phyloP scores from a whole-genome alignment of 2,113 vertebrate species.

The Cheirogaleus medius region DNA sequence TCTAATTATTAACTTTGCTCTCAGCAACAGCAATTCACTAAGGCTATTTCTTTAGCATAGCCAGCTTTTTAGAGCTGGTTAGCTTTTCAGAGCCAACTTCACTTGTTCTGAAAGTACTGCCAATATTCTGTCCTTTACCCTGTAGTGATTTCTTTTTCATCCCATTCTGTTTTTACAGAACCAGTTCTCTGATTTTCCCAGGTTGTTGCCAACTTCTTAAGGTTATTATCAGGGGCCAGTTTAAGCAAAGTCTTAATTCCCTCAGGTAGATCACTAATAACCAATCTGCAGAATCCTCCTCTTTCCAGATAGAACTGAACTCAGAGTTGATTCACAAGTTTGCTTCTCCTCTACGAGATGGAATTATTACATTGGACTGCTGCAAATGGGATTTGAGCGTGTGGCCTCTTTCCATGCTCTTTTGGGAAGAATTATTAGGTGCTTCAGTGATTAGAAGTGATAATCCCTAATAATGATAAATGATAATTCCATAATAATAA shows the following conservation, averaged over 20 bases:
- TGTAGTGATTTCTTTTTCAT: constrained; percentile 13
- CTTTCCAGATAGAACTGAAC: neutral
- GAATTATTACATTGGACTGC: neutral
- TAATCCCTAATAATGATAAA: neutral
- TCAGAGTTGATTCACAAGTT: neutral
- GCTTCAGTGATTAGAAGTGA: neutral
- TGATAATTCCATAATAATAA: neutral
- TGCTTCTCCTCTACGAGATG: neutral
- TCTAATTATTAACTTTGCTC: neutral
- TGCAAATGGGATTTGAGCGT: neutral
- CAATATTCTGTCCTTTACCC: neutral
- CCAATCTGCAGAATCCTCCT: neutral
- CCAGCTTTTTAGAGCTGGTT: neutral
- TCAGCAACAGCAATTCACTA: neutral
- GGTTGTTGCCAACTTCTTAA: neutral
- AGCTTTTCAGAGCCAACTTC: too few relatives aligned
- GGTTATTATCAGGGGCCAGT: constrained; percentile 2
- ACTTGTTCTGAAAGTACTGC: neutral
- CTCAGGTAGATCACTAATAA: neutral
- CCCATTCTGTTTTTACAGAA: constrained; percentile 1
- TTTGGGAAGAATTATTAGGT: neutral
- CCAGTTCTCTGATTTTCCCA: constrained; percentile 7
- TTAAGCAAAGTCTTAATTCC: neutral
- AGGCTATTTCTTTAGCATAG: neutral
- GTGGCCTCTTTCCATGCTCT: neutral